phyloP scores from a whole-genome alignment of 2,797 vertebrate species.

The Podargus strigoides region DNA sequence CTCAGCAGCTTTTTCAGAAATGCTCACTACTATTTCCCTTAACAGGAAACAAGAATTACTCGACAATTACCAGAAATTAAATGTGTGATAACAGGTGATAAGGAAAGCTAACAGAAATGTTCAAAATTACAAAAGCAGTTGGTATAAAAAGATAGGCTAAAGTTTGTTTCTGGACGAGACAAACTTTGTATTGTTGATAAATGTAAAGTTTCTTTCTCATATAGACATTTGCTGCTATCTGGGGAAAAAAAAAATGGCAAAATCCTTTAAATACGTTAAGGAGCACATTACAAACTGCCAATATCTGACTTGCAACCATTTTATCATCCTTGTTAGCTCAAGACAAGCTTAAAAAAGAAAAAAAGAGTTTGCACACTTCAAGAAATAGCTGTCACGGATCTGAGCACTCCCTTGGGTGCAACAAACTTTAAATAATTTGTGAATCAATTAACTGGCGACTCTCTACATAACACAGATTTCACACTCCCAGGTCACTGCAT shows the following conservation, averaged over 20 bases:
- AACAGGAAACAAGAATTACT: not conserved
- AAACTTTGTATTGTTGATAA: not conserved
- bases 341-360: slow-evolving; percentile 76
- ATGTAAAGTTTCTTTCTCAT: not conserved
- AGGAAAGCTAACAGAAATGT: slow-evolving; percentile 1
- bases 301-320: slow-evolving; percentile 33
- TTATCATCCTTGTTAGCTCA: slow-evolving; percentile 75
- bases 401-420: slow-evolving; percentile 86
- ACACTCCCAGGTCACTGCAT: slow-evolving; percentile 88
- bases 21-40: not conserved
- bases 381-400: slow-evolving; percentile 83
- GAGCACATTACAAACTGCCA: not conserved
- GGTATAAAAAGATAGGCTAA: not conserved
- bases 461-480: slow-evolving; percentile 89
- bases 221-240: not conserved
- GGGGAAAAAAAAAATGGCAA: not conserved
- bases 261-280: slow-evolving; percentile 17
- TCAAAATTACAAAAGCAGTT: slow-evolving; percentile 23
- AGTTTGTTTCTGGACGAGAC: not conserved
- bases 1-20: slow-evolving; percentile 5
- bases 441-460: slow-evolving; percentile 97
- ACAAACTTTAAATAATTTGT: slow-evolving; percentile 99
- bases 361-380: slow-evolving; percentile 80
- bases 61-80: slow-evolving; percentile 26
- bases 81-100: not conserved